Conservation (phyloP, 2,888 invertebrate genomes). For the Apamea anceps region DNA sequence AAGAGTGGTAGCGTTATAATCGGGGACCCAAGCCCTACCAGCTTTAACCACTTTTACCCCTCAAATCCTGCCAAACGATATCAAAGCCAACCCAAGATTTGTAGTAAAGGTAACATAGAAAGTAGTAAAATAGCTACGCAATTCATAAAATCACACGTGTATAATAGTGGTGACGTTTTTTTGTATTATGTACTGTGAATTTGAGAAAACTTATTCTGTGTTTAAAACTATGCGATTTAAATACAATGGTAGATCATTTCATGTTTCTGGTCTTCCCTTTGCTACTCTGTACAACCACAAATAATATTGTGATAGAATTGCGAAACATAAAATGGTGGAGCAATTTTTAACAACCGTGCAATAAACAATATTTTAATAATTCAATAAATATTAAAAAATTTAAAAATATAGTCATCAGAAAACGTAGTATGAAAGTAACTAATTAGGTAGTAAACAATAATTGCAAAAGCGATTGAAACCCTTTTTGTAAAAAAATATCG, state of each 20-base stretch:
- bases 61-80: too few species aligned
- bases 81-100: too few species aligned
- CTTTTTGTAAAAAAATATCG: conserved; percentile 68
- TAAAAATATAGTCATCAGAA: neutral
- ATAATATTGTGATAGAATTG: conserved; percentile 51
- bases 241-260: neutral
- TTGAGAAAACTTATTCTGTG: neutral
- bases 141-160: conserved; percentile 58
- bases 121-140: conserved; percentile 37
- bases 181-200: neutral
- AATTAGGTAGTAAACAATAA: neutral
- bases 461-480: neutral
- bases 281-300: conserved; percentile 9
- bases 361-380: neutral
- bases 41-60: too few species aligned
- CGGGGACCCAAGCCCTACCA: too few species aligned
- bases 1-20: too few species aligned
- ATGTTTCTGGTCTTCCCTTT: neutral
- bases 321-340: conserved; percentile 75
- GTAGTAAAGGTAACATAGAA: neutral
- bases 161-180: conserved; percentile 5
- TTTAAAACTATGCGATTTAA: neutral
- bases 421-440: neutral
- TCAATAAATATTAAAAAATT: neutral
- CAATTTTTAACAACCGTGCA: conserved; percentile 46